Evolutionary conservation across 92 coral and sea anemone genomes (phyloP).

Genomic region (Epizoanthus illoricatus): DNA sequence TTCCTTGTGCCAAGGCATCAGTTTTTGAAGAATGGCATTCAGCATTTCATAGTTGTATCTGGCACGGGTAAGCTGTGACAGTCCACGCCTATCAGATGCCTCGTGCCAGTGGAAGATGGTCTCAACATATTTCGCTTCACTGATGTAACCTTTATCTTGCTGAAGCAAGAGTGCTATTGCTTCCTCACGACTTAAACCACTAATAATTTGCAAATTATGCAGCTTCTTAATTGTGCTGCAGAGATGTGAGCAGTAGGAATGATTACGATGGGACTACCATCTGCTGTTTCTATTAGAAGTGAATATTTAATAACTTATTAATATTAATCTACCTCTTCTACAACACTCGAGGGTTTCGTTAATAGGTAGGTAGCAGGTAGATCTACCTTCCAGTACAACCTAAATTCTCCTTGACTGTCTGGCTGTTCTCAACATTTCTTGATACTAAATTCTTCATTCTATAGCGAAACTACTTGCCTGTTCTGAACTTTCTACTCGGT

Average conservation of each 20-base stretch:
- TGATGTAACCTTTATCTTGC: slow-evolving; percentile 42
- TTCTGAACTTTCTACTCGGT: too few species aligned
- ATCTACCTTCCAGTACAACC: too few species aligned
- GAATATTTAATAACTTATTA: not conserved
- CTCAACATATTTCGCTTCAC: slow-evolving; percentile 49
- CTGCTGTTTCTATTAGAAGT: not conserved
- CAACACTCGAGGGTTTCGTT: too few species aligned
- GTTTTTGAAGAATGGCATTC: slow-evolving; percentile 65
- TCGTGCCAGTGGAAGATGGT: slow-evolving; percentile 75
- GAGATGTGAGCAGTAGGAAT: not conserved
- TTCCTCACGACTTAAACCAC: slow-evolving; percentile 45
- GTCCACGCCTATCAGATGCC: slow-evolving; percentile 74
- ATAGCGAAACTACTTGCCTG: too few species aligned
- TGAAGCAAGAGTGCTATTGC: slow-evolving; percentile 46
- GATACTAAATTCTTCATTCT: too few species aligned
- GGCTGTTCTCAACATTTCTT: too few species aligned
- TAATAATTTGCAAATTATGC: slow-evolving; percentile 8
- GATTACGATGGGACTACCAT: not conserved
- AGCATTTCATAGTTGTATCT: slow-evolving; percentile 72
- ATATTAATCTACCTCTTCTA: too few species aligned
- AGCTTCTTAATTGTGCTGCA: slow-evolving; percentile 22
- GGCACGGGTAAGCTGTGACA: slow-evolving; percentile 60
- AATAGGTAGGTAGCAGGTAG: too few species aligned
- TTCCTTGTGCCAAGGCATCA: slow-evolving; percentile 75
- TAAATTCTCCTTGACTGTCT: too few species aligned